phyloP scores from a whole-genome alignment of 1,140 invertebrate genomes.

The Camponotus vicinus region DNA sequence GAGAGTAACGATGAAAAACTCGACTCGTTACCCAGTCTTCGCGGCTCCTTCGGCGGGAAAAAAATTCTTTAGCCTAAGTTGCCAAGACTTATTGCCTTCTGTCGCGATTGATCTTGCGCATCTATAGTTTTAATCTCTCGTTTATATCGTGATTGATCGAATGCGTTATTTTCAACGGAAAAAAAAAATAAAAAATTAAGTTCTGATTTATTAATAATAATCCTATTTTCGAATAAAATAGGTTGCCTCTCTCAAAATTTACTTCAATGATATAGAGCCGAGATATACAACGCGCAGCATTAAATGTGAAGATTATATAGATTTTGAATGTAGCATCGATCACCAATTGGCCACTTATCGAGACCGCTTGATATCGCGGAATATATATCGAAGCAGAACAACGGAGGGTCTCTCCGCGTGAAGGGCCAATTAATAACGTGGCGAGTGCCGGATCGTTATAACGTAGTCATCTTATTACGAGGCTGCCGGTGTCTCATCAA shows the following conservation, averaged over 20 bases:
- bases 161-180: neutral
- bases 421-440: constrained; percentile 78
- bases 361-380: constrained; percentile 63
- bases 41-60: constrained; percentile 70
- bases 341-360: constrained; percentile 61
- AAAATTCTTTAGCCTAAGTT: constrained; percentile 80
- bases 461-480: constrained; percentile 78
- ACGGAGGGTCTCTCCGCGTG: constrained; percentile 51
- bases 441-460: constrained; percentile 73
- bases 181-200: neutral
- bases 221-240: neutral
- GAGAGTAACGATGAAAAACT: constrained; percentile 85
- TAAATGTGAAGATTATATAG: constrained; percentile 5
- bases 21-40: constrained; percentile 78
- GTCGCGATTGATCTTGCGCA: constrained; percentile 44
- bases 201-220: neutral
- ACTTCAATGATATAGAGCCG: neutral
- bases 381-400: constrained; percentile 72
- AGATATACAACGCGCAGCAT: constrained; percentile 16
- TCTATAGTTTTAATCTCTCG: neutral
- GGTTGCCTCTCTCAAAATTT: neutral
- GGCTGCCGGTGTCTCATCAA: constrained; percentile 73
- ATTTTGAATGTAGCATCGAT: constrained; percentile 54
- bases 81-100: constrained; percentile 44
- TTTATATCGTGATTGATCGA: neutral